A percentile compares a stretch with the other conserved stretches of the same genome.
Conservation (phyloP, 2,113 vertebrate species). For the Callospermophilus lateralis region DNA sequence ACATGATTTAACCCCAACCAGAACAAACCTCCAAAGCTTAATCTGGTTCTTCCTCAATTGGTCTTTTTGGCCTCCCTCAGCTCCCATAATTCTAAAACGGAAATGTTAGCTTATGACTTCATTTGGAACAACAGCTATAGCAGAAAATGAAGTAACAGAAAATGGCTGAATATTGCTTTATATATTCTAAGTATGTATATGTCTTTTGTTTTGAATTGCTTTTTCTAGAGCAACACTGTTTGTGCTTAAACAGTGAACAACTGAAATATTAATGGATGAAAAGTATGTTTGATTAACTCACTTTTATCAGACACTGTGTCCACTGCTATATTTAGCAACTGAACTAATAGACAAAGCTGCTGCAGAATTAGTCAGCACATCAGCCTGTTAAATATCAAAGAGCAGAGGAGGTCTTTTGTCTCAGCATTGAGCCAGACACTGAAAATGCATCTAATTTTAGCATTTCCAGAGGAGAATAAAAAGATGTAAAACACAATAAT, state of each 20-base stretch:
- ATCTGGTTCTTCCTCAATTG: neutral
- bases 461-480: constrained; percentile 66
- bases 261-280: constrained; percentile 69
- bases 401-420: constrained; percentile 77
- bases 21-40: neutral
- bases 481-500: constrained; percentile 68
- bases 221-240: neutral
- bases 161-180: neutral
- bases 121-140: neutral
- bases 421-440: constrained; percentile 63
- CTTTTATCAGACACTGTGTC: constrained; percentile 74
- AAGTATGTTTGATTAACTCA: constrained; percentile 73
- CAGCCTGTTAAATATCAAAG: constrained; percentile 74
- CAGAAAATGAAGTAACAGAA: neutral
- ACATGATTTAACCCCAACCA: constrained; percentile 14
- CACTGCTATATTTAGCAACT: constrained; percentile 73
- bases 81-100: constrained; percentile 26
- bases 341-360: constrained; percentile 67
- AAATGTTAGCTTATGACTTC: neutral
- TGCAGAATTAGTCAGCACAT: constrained; percentile 76
- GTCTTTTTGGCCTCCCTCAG: constrained; percentile 22
- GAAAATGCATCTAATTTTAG: constrained; percentile 76
- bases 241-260: constrained; percentile 48
- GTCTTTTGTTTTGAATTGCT: constrained; percentile 37
- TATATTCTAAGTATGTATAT: neutral